Conservation (phyloP, 2,797 vertebrate genomes). For the Cottoperca gobio region DNA sequence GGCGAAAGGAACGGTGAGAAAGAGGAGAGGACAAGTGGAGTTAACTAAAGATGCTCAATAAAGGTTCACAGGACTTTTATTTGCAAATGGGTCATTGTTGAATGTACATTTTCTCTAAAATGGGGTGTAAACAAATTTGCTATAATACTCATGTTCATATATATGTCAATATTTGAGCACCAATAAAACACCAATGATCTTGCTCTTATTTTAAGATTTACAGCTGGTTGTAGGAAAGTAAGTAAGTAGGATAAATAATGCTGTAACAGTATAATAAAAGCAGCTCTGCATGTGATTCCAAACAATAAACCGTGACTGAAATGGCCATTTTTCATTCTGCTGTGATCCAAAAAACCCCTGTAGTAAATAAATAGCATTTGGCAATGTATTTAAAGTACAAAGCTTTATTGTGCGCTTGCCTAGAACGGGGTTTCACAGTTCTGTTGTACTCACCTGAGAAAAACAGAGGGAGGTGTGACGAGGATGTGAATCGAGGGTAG, state of each 20-base stretch:
- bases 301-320: background rate
- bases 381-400: constrained; percentile 10
- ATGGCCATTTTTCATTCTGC: background rate
- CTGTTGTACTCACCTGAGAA: constrained; percentile 1
- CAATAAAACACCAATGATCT: background rate
- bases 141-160: background rate
- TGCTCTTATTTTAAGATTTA: background rate
- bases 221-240: background rate
- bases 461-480: background rate
- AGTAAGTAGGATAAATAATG: background rate
- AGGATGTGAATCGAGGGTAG: constrained; percentile 13
- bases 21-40: background rate
- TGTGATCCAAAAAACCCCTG: background rate
- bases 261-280: background rate
- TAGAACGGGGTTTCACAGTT: constrained; percentile 15
- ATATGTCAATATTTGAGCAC: background rate
- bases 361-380: constrained; percentile 26
- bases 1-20: background rate
- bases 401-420: background rate
- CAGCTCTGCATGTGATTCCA: background rate
- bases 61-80: background rate
- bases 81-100: background rate
- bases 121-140: background rate
- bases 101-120: background rate
- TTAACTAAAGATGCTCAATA: background rate